phyloP scores from a whole-genome alignment of 2,113 vertebrate genomes.

The Archocentrus centrarchus region DNA sequence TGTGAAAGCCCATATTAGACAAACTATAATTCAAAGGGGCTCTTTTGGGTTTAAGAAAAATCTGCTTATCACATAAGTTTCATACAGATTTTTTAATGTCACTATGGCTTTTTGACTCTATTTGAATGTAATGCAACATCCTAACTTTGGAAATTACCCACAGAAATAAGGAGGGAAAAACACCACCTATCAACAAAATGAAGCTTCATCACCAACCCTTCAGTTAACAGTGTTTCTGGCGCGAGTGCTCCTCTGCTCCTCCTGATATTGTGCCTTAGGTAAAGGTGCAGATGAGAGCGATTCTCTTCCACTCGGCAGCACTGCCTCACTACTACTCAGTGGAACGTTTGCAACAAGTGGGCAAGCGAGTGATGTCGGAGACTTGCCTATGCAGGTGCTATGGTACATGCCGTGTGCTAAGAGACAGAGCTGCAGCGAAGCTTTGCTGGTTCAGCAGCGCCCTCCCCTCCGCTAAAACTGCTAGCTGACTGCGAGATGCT shows the following conservation, averaged over 20 bases:
- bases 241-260: slow-evolving; percentile 12
- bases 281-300: slow-evolving; percentile 17
- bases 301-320: slow-evolving; percentile 6
- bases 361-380: slow-evolving; percentile 25
- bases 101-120: not conserved
- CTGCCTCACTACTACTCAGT: not conserved
- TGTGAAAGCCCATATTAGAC: not conserved
- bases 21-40: not conserved
- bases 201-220: not conserved
- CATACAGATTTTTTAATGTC: not conserved
- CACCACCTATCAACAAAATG: slow-evolving; percentile 7
- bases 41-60: not conserved
- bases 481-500: slow-evolving; percentile 4
- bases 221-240: not conserved
- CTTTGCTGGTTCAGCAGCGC: slow-evolving; percentile 36
- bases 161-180: not conserved
- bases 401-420: slow-evolving; percentile 37
- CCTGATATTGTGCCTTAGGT: slow-evolving; percentile 18
- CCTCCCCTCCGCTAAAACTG: slow-evolving; percentile 24
- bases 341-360: slow-evolving; percentile 18
- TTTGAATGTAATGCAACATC: not conserved
- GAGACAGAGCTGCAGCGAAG: slow-evolving; percentile 29
- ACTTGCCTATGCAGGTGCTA: slow-evolving; percentile 40
- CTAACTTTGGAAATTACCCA: not conserved
- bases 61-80: not conserved